A percentile compares a stretch with the other conserved stretches of the same genome.
Evolutionary conservation across 2,113 vertebrate genomes (phyloP).

Genomic region (Ptyas mucosa): DNA sequence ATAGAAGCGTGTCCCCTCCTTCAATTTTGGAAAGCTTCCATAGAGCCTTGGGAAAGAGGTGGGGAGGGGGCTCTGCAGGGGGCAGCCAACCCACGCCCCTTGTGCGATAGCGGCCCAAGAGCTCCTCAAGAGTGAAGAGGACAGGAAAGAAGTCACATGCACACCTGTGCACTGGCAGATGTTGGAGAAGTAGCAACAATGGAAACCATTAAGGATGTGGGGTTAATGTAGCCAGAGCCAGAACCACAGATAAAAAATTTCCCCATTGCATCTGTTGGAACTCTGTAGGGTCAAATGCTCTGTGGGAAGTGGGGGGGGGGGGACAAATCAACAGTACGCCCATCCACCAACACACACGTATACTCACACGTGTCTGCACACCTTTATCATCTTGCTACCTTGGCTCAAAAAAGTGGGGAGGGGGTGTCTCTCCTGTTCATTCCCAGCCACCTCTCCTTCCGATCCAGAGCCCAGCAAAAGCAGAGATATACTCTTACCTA

Average conservation of each 20-base stretch:
- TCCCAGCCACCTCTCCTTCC: constrained; percentile 8
- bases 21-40: background rate
- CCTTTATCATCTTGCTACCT: background rate
- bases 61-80: background rate
- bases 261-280: constrained; percentile 43
- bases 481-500: background rate
- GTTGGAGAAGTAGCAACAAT: background rate
- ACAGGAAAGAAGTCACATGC: background rate
- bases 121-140: background rate
- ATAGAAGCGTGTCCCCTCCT: background rate
- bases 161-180: no score
- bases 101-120: background rate
- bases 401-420: background rate
- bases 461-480: background rate
- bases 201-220: constrained; percentile 3
- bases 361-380: background rate
- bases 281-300: background rate
- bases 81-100: background rate
- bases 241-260: background rate
- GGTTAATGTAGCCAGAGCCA: constrained; percentile 12
- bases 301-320: constrained; percentile 18
- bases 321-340: constrained; percentile 22
- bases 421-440: background rate
- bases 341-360: background rate
- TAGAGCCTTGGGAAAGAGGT: background rate